Evolutionary conservation across 2,113 vertebrate species (phyloP).

Genomic region (Eptesicus fuscus): DNA sequence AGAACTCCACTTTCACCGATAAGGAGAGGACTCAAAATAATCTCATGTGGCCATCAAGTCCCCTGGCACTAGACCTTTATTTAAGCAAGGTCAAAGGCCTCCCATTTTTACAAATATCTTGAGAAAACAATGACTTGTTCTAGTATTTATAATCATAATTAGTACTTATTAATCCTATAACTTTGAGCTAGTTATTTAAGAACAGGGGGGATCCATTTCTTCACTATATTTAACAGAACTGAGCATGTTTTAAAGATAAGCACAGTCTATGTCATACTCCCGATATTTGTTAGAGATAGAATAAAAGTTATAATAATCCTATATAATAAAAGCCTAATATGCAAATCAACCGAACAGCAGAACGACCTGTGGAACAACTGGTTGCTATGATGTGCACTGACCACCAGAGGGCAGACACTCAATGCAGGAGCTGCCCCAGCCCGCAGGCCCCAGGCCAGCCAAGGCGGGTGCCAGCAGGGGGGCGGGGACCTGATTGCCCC

Average conservation of each 20-base stretch:
- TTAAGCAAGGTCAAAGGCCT: background rate
- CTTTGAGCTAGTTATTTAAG: background rate
- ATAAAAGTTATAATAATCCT: background rate
- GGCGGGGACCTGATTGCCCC: too few species aligned
- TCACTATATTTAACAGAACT: background rate
- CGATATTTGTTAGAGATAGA: background rate
- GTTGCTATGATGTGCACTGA: too few species aligned
- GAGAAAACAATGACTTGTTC: background rate
- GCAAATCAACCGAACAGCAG: too few species aligned
- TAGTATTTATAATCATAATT: background rate
- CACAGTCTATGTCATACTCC: background rate
- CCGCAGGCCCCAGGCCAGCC: too few species aligned
- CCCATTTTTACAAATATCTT: background rate
- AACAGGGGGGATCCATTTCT: background rate
- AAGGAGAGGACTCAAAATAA: background rate
- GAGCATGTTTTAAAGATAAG: background rate
- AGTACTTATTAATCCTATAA: background rate
- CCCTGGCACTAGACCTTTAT: background rate
- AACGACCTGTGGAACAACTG: too few species aligned
- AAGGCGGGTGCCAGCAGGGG: too few species aligned
- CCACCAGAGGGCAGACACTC: too few species aligned
- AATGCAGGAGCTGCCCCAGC: too few species aligned
- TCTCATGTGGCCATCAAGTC: background rate
- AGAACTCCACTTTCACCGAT: background rate
- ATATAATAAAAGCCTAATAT: too few species aligned